These are phyloP conservation scores for Paramormyrops kingsleyae DNA, from an alignment of 2,113 vertebrate species.

Conservation along the genomic window DNA sequence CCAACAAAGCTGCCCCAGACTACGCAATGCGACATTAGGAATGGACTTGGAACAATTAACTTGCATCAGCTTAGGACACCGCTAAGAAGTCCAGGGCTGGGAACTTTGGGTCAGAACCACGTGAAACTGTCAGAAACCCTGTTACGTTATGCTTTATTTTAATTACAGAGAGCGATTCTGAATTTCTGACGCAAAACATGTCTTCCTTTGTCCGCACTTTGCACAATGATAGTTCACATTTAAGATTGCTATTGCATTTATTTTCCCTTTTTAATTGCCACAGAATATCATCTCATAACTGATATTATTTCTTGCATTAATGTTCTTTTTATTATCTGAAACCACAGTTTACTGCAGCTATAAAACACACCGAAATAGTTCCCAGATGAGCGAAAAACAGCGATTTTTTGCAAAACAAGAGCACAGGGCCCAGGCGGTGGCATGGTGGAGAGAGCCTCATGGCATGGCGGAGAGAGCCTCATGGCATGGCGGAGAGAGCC, in stretches of 20 bases:
- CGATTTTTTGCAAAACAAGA: not conserved
- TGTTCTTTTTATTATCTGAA: not conserved
- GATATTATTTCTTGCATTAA: not conserved
- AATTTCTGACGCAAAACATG: not conserved
- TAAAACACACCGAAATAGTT: not conserved
- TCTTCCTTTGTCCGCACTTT: not conserved
- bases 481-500: not conserved
- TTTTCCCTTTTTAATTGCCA: not conserved
- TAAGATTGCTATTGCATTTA: not conserved
- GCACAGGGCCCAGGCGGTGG: not conserved
- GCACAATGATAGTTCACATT: not conserved
- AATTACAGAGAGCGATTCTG: not conserved
- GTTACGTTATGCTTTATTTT: not conserved
- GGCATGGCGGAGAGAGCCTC: too few species aligned
- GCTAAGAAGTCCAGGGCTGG: not conserved
- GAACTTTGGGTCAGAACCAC: not conserved
- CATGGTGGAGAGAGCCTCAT: not conserved
- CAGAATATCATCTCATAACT: not conserved
- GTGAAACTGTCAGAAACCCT: not conserved
- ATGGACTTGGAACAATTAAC: not conserved
- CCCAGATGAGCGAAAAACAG: not conserved
- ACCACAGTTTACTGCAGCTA: not conserved
- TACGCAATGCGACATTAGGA: not conserved
- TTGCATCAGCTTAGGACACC: not conserved
- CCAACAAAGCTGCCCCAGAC: not conserved